Evolutionary conservation across 2,797 vertebrate genomes (phyloP).

Genomic region (Gila robusta): DNA sequence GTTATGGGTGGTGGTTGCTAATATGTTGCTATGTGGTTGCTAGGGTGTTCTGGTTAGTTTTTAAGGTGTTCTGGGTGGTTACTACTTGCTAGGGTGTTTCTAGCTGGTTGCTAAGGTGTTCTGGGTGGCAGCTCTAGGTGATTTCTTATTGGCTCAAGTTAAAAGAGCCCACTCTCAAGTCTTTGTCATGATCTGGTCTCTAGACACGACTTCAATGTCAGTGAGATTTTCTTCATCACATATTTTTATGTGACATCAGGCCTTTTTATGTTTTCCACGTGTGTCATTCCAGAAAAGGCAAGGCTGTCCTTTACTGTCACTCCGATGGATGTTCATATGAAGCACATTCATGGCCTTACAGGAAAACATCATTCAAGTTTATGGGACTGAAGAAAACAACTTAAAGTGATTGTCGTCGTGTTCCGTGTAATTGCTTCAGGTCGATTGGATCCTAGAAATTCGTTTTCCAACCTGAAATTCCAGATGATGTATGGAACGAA

Average conservation of each 20-base stretch:
- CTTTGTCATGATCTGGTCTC: background rate
- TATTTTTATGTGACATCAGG: slow-evolving; percentile 4
- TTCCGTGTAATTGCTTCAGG: slow-evolving; percentile 6
- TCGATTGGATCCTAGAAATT: background rate
- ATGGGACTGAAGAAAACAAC: slow-evolving; percentile 31
- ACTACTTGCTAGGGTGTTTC: background rate
- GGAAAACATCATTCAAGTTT: slow-evolving; percentile 40
- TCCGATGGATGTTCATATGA: slow-evolving; percentile 17
- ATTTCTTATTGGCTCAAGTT: background rate
- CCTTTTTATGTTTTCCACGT: background rate
- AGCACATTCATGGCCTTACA: slow-evolving; percentile 33
- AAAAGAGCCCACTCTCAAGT: background rate
- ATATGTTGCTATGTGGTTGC: background rate
- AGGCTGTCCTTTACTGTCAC: slow-evolving; percentile 31
- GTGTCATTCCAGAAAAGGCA: background rate
- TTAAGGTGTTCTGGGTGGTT: background rate
- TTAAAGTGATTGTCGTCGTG: slow-evolving; percentile 10
- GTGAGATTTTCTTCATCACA: background rate
- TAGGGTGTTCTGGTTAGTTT: background rate
- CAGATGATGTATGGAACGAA: background rate
- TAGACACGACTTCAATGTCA: background rate
- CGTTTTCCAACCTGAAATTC: slow-evolving; percentile 12
- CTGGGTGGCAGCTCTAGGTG: background rate
- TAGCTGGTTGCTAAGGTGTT: background rate
- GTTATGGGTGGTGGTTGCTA: too few relatives aligned